A percentile compares a stretch with the other conserved stretches of the same genome.
Evolutionary conservation across 2,797 vertebrate species (phyloP).

Genomic region (Paramormyrops hopkinsi): DNA sequence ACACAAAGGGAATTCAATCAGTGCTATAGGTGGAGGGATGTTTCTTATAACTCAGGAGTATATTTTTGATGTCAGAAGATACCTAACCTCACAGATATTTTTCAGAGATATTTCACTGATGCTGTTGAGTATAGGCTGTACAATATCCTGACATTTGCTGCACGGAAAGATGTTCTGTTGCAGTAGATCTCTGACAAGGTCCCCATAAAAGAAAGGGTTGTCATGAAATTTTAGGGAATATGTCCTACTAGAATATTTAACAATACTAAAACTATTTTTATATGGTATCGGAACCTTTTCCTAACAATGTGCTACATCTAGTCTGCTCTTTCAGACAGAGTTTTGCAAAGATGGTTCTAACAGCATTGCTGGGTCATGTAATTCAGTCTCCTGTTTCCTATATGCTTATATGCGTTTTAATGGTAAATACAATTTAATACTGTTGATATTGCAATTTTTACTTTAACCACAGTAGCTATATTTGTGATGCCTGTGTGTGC

Average conservation of each 20-base stretch:
- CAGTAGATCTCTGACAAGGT: slow-evolving; percentile 7
- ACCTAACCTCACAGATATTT: neutral
- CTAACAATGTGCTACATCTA: neutral
- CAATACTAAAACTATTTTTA: slow-evolving; percentile 3
- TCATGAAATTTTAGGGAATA: slow-evolving; percentile 5
- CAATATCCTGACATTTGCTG: slow-evolving; percentile 10
- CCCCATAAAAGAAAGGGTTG: neutral
- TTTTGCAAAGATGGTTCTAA: neutral
- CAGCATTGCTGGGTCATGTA: neutral
- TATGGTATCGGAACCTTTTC: neutral
- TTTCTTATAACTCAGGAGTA: neutral
- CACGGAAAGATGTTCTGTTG: neutral
- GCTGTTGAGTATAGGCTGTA: neutral
- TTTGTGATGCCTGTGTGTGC: neutral
- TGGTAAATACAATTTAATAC: neutral
- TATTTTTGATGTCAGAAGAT: neutral
- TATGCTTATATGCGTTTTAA: neutral
- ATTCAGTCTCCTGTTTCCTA: neutral
- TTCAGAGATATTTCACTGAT: neutral
- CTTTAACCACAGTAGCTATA: neutral
- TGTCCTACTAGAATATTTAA: slow-evolving; percentile 17
- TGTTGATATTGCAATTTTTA: neutral
- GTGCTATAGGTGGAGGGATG: neutral
- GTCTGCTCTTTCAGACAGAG: neutral
- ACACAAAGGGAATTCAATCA: neutral